phyloP scores from a whole-genome alignment of 2,888 invertebrate species.

The Nemurella pictetii region DNA sequence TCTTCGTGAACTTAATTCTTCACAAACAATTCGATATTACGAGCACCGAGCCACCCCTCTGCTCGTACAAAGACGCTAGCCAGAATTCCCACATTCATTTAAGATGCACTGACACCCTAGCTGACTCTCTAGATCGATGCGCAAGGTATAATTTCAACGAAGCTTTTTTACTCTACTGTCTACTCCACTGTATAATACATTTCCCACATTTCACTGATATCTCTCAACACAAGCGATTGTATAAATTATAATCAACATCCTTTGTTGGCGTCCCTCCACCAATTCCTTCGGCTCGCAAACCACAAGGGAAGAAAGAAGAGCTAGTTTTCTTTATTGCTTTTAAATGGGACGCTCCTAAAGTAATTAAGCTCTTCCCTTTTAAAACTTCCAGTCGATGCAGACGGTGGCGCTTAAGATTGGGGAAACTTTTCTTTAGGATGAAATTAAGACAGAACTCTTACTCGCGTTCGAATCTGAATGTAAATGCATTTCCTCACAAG shows the following conservation, averaged over 20 bases:
- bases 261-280: background rate
- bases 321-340: slow-evolving; percentile 41
- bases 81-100: background rate
- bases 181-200: background rate
- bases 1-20: slow-evolving; percentile 11
- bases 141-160: background rate
- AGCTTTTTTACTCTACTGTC: background rate
- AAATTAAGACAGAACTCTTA: slow-evolving; percentile 24
- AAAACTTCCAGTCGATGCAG: slow-evolving; percentile 14
- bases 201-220: slow-evolving; percentile 17
- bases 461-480: background rate
- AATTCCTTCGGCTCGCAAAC: background rate
- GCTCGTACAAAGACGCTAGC: background rate
- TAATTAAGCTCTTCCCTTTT: slow-evolving; percentile 36
- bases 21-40: slow-evolving; percentile 12
- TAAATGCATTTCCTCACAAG: background rate
- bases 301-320: slow-evolving; percentile 23
- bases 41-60: background rate
- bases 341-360: slow-evolving; percentile 40
- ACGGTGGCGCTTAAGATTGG: background rate
- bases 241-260: background rate
- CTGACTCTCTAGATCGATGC: background rate
- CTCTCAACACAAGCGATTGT: slow-evolving; percentile 17
- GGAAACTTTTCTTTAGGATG: slow-evolving; percentile 20
- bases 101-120: background rate